A percentile compares a stretch with the other conserved stretches of the same genome.
phyloP scores from a whole-genome alignment of 1,140 invertebrate species.

The Lepidurus arcticus region DNA sequence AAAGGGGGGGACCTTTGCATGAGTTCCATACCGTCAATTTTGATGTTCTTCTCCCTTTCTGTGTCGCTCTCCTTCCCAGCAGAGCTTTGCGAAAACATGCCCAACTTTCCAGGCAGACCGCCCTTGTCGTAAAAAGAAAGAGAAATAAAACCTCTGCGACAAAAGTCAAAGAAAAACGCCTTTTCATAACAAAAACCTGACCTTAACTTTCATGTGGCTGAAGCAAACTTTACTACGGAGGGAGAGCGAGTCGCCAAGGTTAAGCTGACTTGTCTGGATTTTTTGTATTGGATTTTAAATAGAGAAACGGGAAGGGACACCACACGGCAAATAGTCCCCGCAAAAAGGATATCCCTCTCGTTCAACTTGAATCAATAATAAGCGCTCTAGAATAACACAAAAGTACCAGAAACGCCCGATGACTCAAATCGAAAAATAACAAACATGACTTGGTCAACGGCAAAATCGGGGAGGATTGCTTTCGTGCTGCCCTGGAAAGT shows the following conservation, averaged over 20 bases:
- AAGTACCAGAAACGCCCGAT: background rate
- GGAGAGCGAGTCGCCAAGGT: background rate
- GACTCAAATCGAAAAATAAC: constrained; percentile 22
- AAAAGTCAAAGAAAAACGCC: background rate
- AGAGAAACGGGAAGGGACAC: background rate
- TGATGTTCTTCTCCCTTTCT: background rate
- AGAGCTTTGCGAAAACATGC: constrained; percentile 5
- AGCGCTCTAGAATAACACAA: background rate
- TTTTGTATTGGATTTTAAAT: background rate
- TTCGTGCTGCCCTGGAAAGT: background rate
- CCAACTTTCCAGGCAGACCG: constrained; percentile 13
- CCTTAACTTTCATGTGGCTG: background rate
- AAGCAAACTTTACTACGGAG: background rate
- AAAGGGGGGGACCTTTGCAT: background rate
- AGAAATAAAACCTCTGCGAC: background rate
- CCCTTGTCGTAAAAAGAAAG: constrained; percentile 9
- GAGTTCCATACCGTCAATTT: background rate
- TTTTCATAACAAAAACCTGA: background rate
- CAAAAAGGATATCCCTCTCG: constrained; percentile 8
- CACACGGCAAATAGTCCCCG: background rate
- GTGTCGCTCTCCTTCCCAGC: background rate
- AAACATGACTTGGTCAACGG: background rate
- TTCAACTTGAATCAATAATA: constrained; percentile 9
- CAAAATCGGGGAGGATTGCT: background rate
- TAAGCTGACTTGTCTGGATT: background rate